A percentile compares a stretch with the other conserved stretches of the same genome.
Conservation (phyloP, 2,888 invertebrate species). For the Xylota segnis region DNA sequence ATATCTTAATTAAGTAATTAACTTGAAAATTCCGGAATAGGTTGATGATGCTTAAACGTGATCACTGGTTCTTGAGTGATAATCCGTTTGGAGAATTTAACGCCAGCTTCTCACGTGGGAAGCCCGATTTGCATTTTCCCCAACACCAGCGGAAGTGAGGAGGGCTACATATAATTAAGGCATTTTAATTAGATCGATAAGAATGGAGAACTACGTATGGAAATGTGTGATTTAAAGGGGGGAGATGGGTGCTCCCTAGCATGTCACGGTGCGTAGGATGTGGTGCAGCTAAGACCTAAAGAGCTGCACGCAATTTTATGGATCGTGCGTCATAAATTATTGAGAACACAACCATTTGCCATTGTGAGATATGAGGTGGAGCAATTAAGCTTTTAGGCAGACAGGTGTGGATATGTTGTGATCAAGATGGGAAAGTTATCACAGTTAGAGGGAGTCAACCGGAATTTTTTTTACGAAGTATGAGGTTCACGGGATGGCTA, state of each 20-base stretch:
- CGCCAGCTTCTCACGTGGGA: constrained; percentile 10
- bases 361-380: constrained; percentile 42
- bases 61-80: constrained; percentile 49
- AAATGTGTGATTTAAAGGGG: not conserved
- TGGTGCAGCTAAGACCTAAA: constrained; percentile 30
- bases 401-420: constrained; percentile 32
- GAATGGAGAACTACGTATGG: constrained; percentile 34
- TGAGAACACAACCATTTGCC: constrained; percentile 2
- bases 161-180: constrained; percentile 46
- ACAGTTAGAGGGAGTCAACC: not conserved
- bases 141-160: constrained; percentile 15
- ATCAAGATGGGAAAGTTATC: constrained; percentile 14
- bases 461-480: too few relatives aligned
- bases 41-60: constrained; percentile 29
- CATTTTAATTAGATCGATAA: constrained; percentile 54
- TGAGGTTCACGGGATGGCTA: too few relatives aligned
- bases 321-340: constrained; percentile 52
- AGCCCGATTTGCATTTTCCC: constrained; percentile 6
- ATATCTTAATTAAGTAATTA: constrained; percentile 60
- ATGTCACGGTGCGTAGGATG: constrained; percentile 40
- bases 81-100: constrained; percentile 12
- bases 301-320: constrained; percentile 48
- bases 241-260: not conserved
- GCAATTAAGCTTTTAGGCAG: constrained; percentile 18
- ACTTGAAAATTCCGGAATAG: constrained; percentile 27